phyloP scores from a whole-genome alignment of 2,113 vertebrate species.

The Carassius auratus region DNA sequence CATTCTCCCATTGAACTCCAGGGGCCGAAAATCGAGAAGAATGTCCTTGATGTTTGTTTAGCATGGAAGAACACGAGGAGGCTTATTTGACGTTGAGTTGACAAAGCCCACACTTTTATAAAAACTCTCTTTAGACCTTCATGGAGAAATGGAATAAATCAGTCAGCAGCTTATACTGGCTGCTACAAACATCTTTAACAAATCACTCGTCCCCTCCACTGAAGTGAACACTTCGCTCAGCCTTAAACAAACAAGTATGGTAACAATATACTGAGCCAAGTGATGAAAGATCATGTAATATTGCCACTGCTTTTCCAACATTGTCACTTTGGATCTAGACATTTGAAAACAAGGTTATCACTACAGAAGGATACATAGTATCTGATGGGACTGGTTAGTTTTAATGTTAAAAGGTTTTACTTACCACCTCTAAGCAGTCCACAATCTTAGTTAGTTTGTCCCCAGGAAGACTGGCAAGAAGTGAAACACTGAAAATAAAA shows the following conservation, averaged over 20 bases:
- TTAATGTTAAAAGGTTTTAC: constrained; percentile 49
- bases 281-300: constrained; percentile 66
- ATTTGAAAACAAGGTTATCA: neutral
- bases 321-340: neutral
- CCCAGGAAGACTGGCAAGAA: constrained; percentile 75
- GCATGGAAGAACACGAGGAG: constrained; percentile 58
- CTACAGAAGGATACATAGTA: neutral
- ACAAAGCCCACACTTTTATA: constrained; percentile 52
- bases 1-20: constrained; percentile 50
- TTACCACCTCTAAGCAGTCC: constrained; percentile 82
- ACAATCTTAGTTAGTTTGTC: constrained; percentile 80
- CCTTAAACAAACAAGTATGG: constrained; percentile 71
- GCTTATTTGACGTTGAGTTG: constrained; percentile 57
- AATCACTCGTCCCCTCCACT: constrained; percentile 62
- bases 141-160: constrained; percentile 40
- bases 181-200: constrained; percentile 72
- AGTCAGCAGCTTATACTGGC: constrained; percentile 52
- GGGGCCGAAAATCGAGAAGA: constrained; percentile 43
- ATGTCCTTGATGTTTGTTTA: constrained; percentile 64
- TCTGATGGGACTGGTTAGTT: neutral
- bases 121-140: constrained; percentile 43
- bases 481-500: constrained; percentile 68
- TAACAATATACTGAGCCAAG: constrained; percentile 66
- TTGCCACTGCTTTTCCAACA: constrained; percentile 48
- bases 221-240: constrained; percentile 65